These are phyloP conservation scores for Machaerirhynchus nigripectus DNA, from an alignment of 2,113 vertebrate genomes.

Conservation along the genomic window DNA sequence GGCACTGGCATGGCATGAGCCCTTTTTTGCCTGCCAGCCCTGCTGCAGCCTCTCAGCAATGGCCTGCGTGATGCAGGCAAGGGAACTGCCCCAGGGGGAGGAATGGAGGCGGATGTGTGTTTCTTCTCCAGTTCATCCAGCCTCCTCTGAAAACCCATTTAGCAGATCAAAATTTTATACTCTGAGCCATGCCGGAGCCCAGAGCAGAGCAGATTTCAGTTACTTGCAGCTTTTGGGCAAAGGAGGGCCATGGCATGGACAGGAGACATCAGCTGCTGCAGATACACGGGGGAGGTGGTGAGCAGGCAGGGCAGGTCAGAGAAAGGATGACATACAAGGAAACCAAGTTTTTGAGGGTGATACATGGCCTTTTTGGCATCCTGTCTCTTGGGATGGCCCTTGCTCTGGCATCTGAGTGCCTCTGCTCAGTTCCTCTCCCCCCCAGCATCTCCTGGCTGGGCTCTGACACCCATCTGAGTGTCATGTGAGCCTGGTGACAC, in stretches of 20 bases:
- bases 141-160: neutral
- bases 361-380: neutral
- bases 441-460: neutral
- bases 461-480: neutral
- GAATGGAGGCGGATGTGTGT: neutral
- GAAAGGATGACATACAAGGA: neutral
- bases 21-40: neutral
- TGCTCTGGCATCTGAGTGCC: neutral
- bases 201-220: neutral
- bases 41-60: neutral
- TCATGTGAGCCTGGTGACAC: neutral
- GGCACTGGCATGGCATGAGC: neutral
- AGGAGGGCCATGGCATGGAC: neutral
- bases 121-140: neutral
- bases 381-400: neutral
- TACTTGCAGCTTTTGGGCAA: neutral
- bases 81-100: neutral
- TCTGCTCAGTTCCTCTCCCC: neutral
- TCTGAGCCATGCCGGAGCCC: neutral
- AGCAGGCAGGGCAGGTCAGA: neutral
- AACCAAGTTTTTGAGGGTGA: neutral
- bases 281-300: neutral
- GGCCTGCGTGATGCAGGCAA: neutral
- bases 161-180: constrained; percentile 30
- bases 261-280: neutral